Percentiles rank a stretch among this genome's conserved stretches.
Conservation (phyloP, 2,888 invertebrate species). For the Sinotaia quadrata region DNA sequence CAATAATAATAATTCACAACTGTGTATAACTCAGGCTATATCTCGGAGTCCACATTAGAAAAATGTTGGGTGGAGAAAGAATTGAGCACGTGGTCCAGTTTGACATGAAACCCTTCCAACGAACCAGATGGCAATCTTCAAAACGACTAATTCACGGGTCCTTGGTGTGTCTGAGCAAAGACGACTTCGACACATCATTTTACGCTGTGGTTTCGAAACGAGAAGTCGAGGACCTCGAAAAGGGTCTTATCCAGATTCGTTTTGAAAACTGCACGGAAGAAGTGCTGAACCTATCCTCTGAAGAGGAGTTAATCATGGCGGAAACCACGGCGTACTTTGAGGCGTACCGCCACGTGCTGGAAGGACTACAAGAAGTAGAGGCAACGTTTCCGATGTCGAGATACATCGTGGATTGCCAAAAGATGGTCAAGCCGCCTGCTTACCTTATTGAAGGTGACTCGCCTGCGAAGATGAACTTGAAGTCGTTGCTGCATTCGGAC, state of each 20-base stretch:
- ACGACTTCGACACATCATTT: slow-evolving; percentile 80
- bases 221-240: slow-evolving; percentile 47
- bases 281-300: slow-evolving; percentile 31
- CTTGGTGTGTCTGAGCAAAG: slow-evolving; percentile 81
- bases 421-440: slow-evolving; percentile 45
- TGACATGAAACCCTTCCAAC: slow-evolving; percentile 37
- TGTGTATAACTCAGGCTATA: slow-evolving; percentile 44
- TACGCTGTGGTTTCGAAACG: slow-evolving; percentile 77
- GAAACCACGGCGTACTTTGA: slow-evolving; percentile 87
- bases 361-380: slow-evolving; percentile 78
- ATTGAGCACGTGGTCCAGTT: slow-evolving; percentile 56
- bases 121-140: slow-evolving; percentile 72
- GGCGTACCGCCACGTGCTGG: slow-evolving; percentile 83
- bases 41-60: slow-evolving; percentile 55
- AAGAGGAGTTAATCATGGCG: slow-evolving; percentile 76
- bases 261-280: slow-evolving; percentile 41
- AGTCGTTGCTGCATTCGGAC: not conserved
- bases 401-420: slow-evolving; percentile 53
- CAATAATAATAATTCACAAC: no score
- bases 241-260: slow-evolving; percentile 54
- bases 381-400: slow-evolving; percentile 33
- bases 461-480: not conserved
- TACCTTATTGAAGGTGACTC: slow-evolving; percentile 42
- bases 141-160: slow-evolving; percentile 82
- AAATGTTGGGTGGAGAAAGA: slow-evolving; percentile 49